A percentile compares a stretch with the other conserved stretches of the same genome.
Conservation (phyloP, 2,797 vertebrate species). For the Geotrypetes seraphini region DNA sequence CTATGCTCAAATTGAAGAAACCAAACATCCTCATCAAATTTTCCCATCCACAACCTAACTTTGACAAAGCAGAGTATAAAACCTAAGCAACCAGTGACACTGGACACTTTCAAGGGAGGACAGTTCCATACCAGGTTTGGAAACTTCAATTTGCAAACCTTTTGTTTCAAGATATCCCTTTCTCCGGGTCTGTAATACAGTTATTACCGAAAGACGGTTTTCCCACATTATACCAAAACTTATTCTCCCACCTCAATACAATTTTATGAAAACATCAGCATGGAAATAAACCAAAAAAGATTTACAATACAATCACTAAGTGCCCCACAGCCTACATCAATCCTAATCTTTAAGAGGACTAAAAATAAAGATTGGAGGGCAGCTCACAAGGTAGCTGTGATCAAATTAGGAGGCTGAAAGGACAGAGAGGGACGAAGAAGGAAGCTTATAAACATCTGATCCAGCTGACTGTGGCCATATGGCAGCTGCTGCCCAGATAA, state of each 20-base stretch:
- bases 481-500: conserved; percentile 99
- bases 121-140: conserved; percentile 32
- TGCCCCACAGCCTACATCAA: conserved; percentile 97
- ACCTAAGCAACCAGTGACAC: conserved; percentile 29
- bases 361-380: conserved; percentile 98
- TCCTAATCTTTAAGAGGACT: conserved; percentile 99
- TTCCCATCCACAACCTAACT: too few species aligned
- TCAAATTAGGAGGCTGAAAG: conserved; percentile 90
- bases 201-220: conserved; percentile 21
- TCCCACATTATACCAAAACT: conserved; percentile 35
- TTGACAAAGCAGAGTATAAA: too few species aligned
- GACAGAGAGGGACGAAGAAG: conserved; percentile 87
- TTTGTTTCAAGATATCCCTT: conserved; percentile 19
- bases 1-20: too few species aligned
- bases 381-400: conserved; percentile 87
- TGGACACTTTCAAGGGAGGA: conserved; percentile 22
- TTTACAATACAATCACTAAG: conserved; percentile 99
- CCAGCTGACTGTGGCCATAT: conserved; percentile 99
- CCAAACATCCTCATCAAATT: too few species aligned
- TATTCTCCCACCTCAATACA: conserved; percentile 25
- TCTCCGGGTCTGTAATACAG: conserved; percentile 13
- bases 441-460: conserved; percentile 99
- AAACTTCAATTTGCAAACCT: conserved; percentile 25
- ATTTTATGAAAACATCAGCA: too few species aligned
- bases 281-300: too few species aligned